Conservation (phyloP, 2,113 vertebrate species). For the Podilymbus podiceps region DNA sequence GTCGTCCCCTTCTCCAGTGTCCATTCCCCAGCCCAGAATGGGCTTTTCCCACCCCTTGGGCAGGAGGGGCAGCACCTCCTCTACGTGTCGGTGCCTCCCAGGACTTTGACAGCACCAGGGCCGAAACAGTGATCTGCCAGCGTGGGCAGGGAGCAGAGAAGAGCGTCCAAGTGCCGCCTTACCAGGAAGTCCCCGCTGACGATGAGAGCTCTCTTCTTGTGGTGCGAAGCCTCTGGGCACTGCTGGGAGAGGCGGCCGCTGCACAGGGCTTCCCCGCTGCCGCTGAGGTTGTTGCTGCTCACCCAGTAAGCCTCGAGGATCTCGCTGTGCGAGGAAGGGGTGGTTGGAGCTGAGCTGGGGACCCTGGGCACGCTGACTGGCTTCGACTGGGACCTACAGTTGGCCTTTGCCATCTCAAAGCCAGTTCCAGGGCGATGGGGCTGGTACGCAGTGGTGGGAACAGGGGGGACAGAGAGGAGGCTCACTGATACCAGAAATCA, state of each 20-base stretch:
- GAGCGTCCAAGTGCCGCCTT: conserved; percentile 7
- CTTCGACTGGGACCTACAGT: neutral
- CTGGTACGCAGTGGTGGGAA: neutral
- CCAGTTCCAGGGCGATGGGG: neutral
- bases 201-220: conserved; percentile 77
- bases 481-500: neutral
- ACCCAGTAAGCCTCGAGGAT: conserved; percentile 75
- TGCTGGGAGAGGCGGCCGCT: conserved; percentile 43
- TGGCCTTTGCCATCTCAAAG: neutral
- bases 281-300: conserved; percentile 41
- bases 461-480: neutral
- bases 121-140: neutral
- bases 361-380: neutral
- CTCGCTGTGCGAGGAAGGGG: conserved; percentile 64
- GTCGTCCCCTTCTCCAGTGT: neutral
- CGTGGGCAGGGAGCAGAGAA: neutral
- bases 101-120: neutral
- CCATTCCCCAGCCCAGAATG: neutral
- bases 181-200: conserved; percentile 88
- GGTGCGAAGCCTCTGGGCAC: neutral
- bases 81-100: rapidly evolving
- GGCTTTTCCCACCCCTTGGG: neutral
- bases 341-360: neutral
- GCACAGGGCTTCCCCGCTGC: neutral
- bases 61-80: neutral